These are phyloP conservation scores for Eulimnadia texana DNA, from an alignment of 1,140 invertebrate genomes.

Conservation along the genomic window DNA sequence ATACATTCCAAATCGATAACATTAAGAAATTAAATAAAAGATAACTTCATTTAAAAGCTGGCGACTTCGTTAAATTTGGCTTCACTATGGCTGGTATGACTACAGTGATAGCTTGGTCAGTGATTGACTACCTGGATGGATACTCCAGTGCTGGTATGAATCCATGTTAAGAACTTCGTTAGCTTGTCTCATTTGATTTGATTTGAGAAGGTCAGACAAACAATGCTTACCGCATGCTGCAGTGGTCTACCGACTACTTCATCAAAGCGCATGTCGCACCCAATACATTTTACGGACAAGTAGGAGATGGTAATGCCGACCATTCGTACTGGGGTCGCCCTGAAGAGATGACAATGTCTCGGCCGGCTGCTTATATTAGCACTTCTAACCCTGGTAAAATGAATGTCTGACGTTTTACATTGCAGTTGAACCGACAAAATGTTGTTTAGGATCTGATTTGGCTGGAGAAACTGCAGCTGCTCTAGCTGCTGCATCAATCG, in stretches of 20 bases:
- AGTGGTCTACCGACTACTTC: conserved; percentile 47
- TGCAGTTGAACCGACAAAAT: background rate
- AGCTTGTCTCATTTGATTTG: conserved; percentile 2
- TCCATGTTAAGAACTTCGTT: background rate
- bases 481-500: conserved; percentile 31
- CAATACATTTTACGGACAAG: conserved; percentile 41
- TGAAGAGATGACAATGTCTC: conserved; percentile 41
- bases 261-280: conserved; percentile 39
- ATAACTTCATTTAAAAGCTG: conserved; percentile 31
- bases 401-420: background rate
- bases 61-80: conserved; percentile 48
- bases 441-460: conserved; percentile 39
- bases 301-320: conserved; percentile 39
- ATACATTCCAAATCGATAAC: conserved; percentile 17
- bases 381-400: conserved; percentile 1
- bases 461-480: conserved; percentile 46
- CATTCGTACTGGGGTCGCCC: conserved; percentile 42
- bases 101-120: conserved; percentile 43
- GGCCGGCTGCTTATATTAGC: conserved; percentile 27
- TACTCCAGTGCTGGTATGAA: conserved; percentile 25
- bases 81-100: conserved; percentile 45
- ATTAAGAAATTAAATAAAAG: background rate
- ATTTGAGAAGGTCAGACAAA: conserved; percentile 31
- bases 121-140: conserved; percentile 37
- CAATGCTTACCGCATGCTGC: conserved; percentile 33